Conservation (phyloP, 1,140 invertebrate species). For the Arctopsyche grandis region DNA sequence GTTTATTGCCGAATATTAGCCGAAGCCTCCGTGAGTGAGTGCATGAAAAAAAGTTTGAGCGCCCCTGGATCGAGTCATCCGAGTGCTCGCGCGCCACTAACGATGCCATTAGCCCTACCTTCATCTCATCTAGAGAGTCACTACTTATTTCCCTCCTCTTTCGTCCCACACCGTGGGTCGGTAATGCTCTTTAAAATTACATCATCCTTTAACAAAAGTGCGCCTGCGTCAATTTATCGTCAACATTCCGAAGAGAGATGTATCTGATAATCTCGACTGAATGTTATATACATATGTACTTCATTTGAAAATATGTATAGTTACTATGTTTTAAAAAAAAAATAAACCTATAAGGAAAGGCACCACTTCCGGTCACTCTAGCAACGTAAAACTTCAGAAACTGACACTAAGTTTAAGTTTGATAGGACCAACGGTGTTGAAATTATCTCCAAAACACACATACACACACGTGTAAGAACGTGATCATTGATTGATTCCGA, state of each 20-base stretch:
- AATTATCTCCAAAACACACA: no score
- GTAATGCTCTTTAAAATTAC: conserved; percentile 30
- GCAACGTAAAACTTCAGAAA: no score
- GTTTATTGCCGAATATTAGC: conserved; percentile 7
- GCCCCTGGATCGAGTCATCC: background rate
- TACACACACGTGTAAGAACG: no score
- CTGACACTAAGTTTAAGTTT: no score
- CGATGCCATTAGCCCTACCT: conserved; percentile 22
- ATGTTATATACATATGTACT: no score
- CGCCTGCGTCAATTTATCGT: background rate
- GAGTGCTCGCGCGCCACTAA: conserved; percentile 6
- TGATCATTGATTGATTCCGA: no score
- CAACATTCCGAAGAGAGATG: background rate
- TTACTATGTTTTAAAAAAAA: no score
- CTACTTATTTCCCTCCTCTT: conserved; percentile 14
- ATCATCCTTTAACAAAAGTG: conserved; percentile 15
- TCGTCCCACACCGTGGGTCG: background rate
- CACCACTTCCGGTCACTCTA: no score
- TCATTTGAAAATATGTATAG: no score
- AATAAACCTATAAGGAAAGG: no score
- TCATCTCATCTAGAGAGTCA: conserved; percentile 7
- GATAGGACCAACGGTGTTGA: no score
- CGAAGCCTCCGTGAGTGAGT: background rate
- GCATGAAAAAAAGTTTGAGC: background rate
- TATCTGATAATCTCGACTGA: no score